Evolutionary conservation across 30 jellyfish, hydroid and myxozoan genomes (phyloP), one percentile per base, ranked within the genome.

Genomic region (Sanderia malayensis): DNA sequence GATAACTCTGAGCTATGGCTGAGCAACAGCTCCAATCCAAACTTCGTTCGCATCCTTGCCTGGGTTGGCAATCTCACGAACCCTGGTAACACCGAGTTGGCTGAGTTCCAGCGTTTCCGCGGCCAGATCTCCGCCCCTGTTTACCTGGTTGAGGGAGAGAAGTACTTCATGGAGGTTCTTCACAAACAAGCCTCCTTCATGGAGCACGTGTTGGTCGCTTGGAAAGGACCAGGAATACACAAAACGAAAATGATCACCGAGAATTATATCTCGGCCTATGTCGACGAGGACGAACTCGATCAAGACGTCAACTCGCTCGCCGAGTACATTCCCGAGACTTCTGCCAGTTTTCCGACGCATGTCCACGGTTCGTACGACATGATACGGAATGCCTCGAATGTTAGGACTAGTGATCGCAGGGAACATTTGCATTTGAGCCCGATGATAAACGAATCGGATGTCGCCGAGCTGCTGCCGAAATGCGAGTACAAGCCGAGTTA

Each of bases 1-100:
- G 97, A 89, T 52, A 83, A 83, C 29, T 89, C 96, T 24, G 97
- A 89, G 60, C 82, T 83, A 13, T 89, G 97, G 97, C 81, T 89
- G 47, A 89, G 97, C 86, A 70, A 46, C 37, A 79, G 95, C 7
- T 67, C 86, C 0, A 31, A 70, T 49, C 94, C 94, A 18, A 74
- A 33, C 0, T 23, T 37, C 33, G 46, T 79, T 2, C 62, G 67
- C 30, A 70, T 46, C 31, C 70, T 89, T 28, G 97, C 92, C 58
- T 73, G 92, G 82, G 93, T 89, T 44, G 97, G 95, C 15, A 77
- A 85, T 25, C 25, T 20, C 9, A 55, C 85, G 0, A 29, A 61
- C 66, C 82, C 84, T 2, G 94, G 52, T 4, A 70, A 84, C 68
- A 63, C 94, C 2, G 34, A 68, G 8, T 30, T 82, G 44, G 95